Conservation (phyloP, 2,797 vertebrate genomes). For the Perodicticus potto region DNA sequence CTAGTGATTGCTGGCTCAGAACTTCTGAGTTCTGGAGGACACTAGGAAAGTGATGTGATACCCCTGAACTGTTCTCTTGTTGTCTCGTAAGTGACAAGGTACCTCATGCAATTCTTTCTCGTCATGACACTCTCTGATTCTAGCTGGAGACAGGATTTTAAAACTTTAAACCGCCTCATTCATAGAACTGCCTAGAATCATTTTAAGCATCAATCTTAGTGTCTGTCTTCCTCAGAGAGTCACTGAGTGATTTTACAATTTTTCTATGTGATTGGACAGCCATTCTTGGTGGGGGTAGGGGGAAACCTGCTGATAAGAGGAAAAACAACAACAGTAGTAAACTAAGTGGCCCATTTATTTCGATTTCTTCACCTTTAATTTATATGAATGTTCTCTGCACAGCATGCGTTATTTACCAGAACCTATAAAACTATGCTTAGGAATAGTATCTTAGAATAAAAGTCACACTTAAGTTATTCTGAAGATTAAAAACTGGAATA, state of each 20-base stretch:
- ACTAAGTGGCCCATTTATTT: not conserved
- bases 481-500: slow-evolving; percentile 10
- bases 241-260: not conserved
- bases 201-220: not conserved
- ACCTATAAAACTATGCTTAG: not conserved
- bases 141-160: not conserved
- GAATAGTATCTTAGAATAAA: not conserved
- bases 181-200: not conserved
- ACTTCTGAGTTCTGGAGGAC: not conserved
- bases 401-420: not conserved
- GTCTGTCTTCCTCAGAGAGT: not conserved
- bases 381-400: not conserved
- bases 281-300: not conserved
- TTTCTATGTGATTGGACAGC: not conserved
- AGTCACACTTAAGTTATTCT: not conserved
- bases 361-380: not conserved
- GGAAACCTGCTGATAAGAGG: not conserved
- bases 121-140: not conserved
- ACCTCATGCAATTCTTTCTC: not conserved
- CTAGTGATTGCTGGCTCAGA: not conserved
- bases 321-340: not conserved
- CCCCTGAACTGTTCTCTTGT: not conserved
- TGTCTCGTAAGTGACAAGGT: not conserved
- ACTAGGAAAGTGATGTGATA: not conserved
- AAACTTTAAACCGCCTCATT: not conserved